Base-by-base conservation (phyloP, 2,797 vertebrate genomes). In the Sebastolobus altivelis region DNA sequence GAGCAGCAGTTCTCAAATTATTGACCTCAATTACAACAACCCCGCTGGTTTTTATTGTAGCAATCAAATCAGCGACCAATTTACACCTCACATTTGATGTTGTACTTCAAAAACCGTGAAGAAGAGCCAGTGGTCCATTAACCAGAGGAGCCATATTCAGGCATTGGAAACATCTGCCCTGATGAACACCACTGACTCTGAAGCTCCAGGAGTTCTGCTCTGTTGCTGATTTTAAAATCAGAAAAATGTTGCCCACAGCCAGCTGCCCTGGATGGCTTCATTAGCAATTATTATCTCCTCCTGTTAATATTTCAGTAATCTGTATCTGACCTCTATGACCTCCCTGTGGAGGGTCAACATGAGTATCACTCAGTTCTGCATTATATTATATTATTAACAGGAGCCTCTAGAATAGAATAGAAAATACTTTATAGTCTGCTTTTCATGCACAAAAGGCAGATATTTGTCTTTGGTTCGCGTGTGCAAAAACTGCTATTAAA, bases 281-380 rank as follows among this genome's bases (percentile, higher is more conserved):
- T 85, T 84, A 65, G 9, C 37, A 59, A 27, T 72, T 63, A 37
- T 43, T 18, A 60, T 58, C n/a, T 59, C 49, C 22, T 22, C 31
- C 1, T 63, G 10, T 79, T 75, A 72, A 79, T 79, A 58, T 77
- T 85, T 83, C 38, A 75, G 14, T 66, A 25, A 68, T 65, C 46
- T 68, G 65, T 27, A n/a, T 3, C 29, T 65, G 84, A 54, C 40
- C 66, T 80, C 58, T 29, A 10, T 75, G 73, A 81, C 71, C 75
- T 75, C 68, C 40, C 33, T 3, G 10, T 54, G 43, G 67, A 85
- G 31, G 69, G 77, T 69, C 77, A 79, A 4, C 6, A 8, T 14
- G 31, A 81, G 22, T 78, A 60, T 79, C 62, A 58, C 54, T 83
- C 31, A 58, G 55, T 67, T 80, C 20, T 62, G 55, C 75, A 86